Evolutionary conservation across 2,888 invertebrate genomes (phyloP), one percentile per base, ranked within the genome.

Genomic region (Andricus curvator): DNA sequence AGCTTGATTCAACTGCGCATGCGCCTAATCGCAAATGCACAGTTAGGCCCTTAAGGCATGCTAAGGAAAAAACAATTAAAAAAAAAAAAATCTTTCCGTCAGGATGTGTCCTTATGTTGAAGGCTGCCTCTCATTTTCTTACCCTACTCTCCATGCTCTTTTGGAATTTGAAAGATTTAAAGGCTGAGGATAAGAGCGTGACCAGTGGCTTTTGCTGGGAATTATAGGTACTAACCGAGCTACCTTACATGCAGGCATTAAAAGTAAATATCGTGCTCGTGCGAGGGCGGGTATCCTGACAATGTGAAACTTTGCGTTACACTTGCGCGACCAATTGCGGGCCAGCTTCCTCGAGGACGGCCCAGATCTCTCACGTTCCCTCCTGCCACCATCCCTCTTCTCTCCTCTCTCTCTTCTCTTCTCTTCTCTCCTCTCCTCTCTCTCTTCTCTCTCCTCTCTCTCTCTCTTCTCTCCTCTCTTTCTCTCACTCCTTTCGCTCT

Each of bases 311-410:
- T 88, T 85, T 82, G 85, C 88, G 87, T 88, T 90, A 90, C 88
- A 90, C 87, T 89, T 89, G 90, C 88, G 88, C 87, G 88, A 89
- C 89, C 90, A 90, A 90, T 90, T 90, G 89, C 88, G 86, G 86
- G 86, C 87, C 88, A 86, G 83, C 81, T 81, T 84, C 86, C 83
- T 85, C 85, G 87, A 87, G 89, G 87, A 88, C 89, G 87, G 89
- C 90, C 90, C 88, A 90, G 89, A 89, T 87, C 88, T 87, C 88
- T 83, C 84, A 82, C 84, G 78, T 78, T 79, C 84, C 82, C 83
- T 81, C 83, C 82, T 80, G 82, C 84, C 77, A 70, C 83, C 80
- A 77, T 79, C 70, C 22, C 74, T 82, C 85, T 83, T 78, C 83
- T 81, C 78, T 84, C 20, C 82, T 79, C 76, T 76, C 77, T 78